Percentiles rank a stretch among this genome's conserved stretches.
Evolutionary conservation across 2,888 invertebrate genomes (phyloP).

Genomic region (Branchipolynoe longqiensis): DNA sequence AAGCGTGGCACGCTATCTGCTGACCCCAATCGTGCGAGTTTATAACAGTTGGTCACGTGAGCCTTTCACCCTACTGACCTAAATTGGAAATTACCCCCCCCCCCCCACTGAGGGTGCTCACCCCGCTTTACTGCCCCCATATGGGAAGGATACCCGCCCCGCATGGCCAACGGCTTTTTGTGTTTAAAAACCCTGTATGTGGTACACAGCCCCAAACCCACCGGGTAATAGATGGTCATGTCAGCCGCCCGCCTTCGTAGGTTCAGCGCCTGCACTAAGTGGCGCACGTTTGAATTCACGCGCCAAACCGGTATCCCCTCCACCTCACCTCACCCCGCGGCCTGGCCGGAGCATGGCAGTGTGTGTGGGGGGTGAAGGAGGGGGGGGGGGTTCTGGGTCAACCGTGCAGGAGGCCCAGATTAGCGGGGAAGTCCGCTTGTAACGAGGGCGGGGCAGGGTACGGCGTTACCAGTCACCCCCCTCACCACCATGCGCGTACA

Average conservation of each 20-base stretch:
- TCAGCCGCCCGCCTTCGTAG: neutral
- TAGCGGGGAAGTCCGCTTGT: too few species aligned
- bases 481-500: too few species aligned
- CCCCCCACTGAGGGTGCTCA: neutral
- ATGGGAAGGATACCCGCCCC: slow-evolving; percentile 8
- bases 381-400: too few species aligned
- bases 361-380: too few species aligned
- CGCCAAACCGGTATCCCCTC: too few species aligned
- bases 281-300: too few species aligned
- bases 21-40: slow-evolving; percentile 30
- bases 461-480: too few species aligned
- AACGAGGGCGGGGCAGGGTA: too few species aligned
- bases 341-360: too few species aligned
- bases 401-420: too few species aligned
- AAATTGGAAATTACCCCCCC: slow-evolving; percentile 16
- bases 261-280: neutral
- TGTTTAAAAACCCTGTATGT: neutral
- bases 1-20: neutral
- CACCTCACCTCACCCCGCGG: too few species aligned
- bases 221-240: slow-evolving; percentile 32
- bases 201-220: neutral
- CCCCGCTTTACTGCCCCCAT: slow-evolving; percentile 8
- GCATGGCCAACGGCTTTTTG: slow-evolving; percentile 30
- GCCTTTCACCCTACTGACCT: neutral
- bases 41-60: neutral